Evolutionary conservation across 2,888 invertebrate genomes (phyloP).

Genomic region (Hylaea fasciaria): DNA sequence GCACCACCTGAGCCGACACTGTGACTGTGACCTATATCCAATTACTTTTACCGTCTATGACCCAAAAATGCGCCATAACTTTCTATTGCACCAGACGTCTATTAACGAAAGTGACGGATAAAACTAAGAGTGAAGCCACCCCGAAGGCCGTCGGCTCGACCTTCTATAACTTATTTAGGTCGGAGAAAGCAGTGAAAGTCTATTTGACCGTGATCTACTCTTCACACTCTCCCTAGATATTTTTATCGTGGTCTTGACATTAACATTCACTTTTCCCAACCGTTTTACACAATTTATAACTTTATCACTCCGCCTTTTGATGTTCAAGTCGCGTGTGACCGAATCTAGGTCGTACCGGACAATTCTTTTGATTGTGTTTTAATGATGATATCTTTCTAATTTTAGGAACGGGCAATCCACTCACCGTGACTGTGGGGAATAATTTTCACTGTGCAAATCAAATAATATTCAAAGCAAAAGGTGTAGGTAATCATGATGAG

Average conservation of each 20-base stretch:
- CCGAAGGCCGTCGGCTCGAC: conserved; percentile 73
- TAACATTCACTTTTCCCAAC: conserved; percentile 59
- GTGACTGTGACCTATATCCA: conserved; percentile 46
- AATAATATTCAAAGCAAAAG: conserved; percentile 18
- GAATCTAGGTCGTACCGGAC: conserved; percentile 50
- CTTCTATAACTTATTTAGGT: conserved; percentile 75
- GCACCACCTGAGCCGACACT: neutral
- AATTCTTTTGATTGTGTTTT: conserved; percentile 56
- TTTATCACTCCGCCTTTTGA: conserved; percentile 42
- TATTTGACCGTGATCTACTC: conserved; percentile 76
- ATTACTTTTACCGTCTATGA: conserved; percentile 57
- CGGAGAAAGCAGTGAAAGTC: conserved; percentile 80
- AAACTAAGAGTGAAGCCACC: conserved; percentile 75
- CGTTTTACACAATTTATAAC: conserved; percentile 36
- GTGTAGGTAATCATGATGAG: conserved; percentile 11
- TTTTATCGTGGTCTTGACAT: conserved; percentile 66
- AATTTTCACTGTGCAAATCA: conserved; percentile 18
- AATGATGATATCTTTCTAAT: conserved; percentile 57
- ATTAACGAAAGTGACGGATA: conserved; percentile 77
- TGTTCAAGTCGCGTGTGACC: conserved; percentile 38
- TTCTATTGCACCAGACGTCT: conserved; percentile 56
- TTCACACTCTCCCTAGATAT: conserved; percentile 69
- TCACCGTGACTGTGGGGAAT: conserved; percentile 15
- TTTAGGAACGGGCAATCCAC: conserved; percentile 17
- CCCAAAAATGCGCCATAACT: conserved; percentile 67